Evolutionary conservation across 1,140 invertebrate species (phyloP).

Genomic region (Lasioglossum albipes): DNA sequence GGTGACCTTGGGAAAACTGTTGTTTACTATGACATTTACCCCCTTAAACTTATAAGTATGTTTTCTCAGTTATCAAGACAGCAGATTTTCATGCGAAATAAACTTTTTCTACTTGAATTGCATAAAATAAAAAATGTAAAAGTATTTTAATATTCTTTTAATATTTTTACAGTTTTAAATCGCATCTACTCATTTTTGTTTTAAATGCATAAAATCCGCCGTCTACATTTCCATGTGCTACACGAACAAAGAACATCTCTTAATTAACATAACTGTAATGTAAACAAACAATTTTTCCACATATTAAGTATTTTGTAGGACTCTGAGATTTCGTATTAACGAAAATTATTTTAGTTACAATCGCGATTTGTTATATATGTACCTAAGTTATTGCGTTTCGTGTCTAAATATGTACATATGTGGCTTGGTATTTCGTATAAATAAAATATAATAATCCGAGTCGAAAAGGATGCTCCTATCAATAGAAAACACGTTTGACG

Average conservation of each 20-base stretch:
- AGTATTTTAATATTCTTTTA: no score
- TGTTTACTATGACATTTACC: no score
- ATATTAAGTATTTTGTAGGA: conserved; percentile 4
- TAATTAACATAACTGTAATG: not conserved
- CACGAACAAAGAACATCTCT: not conserved
- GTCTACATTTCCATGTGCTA: not conserved
- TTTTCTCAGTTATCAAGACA: no score
- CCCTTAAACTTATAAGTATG: no score
- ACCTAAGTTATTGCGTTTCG: not conserved
- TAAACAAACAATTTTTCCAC: conserved; percentile 9
- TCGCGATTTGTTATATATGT: not conserved
- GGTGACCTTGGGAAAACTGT: no score
- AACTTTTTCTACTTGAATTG: no score
- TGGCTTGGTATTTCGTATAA: not conserved
- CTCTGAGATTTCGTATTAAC: not conserved
- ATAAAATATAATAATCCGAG: conserved; percentile 3
- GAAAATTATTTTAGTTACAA: conserved; percentile 21
- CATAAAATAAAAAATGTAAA: no score
- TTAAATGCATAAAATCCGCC: no score
- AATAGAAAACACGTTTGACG: not conserved
- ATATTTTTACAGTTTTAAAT: no score
- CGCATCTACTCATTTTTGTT: no score
- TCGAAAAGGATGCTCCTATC: not conserved
- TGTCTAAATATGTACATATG: not conserved
- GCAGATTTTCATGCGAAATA: no score